phyloP scores from a whole-genome alignment of 2,888 invertebrate genomes.

The Acanthosepion lycidas region DNA sequence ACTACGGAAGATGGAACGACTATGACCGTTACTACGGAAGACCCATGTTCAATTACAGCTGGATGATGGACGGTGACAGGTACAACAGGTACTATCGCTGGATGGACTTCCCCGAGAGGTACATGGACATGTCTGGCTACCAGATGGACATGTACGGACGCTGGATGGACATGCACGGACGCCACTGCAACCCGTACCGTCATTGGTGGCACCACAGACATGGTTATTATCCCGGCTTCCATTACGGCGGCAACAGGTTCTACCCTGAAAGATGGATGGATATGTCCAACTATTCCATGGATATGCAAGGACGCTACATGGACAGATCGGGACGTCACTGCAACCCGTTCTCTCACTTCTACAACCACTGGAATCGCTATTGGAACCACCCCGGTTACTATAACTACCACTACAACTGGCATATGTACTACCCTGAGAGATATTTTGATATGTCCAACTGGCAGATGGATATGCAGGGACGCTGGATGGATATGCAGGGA shows the following conservation, averaged over 20 bases:
- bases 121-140: slow-evolving; percentile 43
- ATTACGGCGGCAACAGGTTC: slow-evolving; percentile 1
- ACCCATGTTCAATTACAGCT: not conserved
- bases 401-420: not conserved
- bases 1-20: too few relatives aligned
- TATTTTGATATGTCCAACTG: slow-evolving; percentile 33
- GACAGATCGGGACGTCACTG: slow-evolving; percentile 36
- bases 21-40: slow-evolving; percentile 24
- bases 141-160: slow-evolving; percentile 44
- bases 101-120: slow-evolving; percentile 47
- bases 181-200: not conserved
- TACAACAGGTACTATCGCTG: not conserved
- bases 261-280: slow-evolving; percentile 41
- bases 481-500: slow-evolving; percentile 36
- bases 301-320: slow-evolving; percentile 41
- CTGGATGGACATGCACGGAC: slow-evolving; percentile 39
- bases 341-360: not conserved
- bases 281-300: slow-evolving; percentile 39
- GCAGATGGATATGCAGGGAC: slow-evolving; percentile 38
- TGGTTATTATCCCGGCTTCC: not conserved
- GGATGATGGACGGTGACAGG: not conserved
- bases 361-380: not conserved
- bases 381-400: not conserved
- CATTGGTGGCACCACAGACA: not conserved
- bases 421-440: slow-evolving; percentile 24